Evolutionary conservation across 2,888 invertebrate genomes (phyloP), one percentile per base, ranked within the genome.

Genomic region (Leptura quadrifasciata): DNA sequence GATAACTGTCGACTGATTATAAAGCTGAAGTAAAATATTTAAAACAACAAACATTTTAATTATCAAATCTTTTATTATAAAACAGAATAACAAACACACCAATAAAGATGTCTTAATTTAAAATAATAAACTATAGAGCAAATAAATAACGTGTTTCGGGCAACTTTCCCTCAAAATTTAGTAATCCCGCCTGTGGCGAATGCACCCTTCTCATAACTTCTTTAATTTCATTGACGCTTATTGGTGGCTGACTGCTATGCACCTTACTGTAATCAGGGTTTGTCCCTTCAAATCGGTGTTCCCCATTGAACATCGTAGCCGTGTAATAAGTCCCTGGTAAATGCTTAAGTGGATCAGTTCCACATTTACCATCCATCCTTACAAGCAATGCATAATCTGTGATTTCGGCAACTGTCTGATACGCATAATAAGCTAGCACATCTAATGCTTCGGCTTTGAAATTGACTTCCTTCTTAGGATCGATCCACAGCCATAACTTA

Each of bases 371-470:
- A 87, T 97, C 97, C 84, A 96, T 93, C 60, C 96, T 91, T 1
- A 97, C 94, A 64, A 97, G 87, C 78, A 97, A 93, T 0, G 96
- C 94, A 82, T 94, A 93, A 89, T 97, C 97, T 1, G 96, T 94
- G 74, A 97, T 93, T 87, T 96, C 95, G 0, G 97, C 97, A 8
- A 98, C 95, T 0, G 96, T 96, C 90, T 98, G 97, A 87, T 96
- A 96, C 0, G 97, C 96, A 80, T 97, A 91, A 86, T 97, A 97
- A 63, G 95, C 93, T 78, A 98, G 88, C 2, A 97, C 94, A 86
- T 95, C 95, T 83, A 95, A 90, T 0, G 95, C 95, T 65, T 92
- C 90, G 18, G 90, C 89, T 0, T 92, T 90, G 65, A 95, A 91
- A 58, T 91, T 92, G 20, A 93, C 87, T 79, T 94, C 93, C 52